phyloP scores from a whole-genome alignment of 2,888 invertebrate species.

The Drosophila ezoana region DNA sequence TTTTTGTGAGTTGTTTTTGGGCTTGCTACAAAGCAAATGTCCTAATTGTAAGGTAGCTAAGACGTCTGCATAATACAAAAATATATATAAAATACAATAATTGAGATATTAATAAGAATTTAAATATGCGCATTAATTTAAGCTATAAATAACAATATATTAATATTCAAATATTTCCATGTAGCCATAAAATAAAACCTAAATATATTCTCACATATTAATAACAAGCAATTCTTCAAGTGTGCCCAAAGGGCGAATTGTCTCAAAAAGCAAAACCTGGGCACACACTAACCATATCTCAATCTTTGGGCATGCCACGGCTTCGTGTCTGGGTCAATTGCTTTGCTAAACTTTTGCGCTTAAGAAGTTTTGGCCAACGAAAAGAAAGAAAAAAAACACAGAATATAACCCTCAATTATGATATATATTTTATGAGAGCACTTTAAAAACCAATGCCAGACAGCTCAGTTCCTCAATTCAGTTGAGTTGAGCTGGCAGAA shows the following conservation, averaged over 20 bases:
- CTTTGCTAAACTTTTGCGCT: conserved; percentile 47
- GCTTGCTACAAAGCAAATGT: neutral
- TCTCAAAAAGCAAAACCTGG: conserved; percentile 28
- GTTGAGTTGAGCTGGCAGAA: conserved; percentile 15
- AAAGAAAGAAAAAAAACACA: conserved; percentile 19
- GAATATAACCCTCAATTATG: conserved; percentile 74
- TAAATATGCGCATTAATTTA: neutral
- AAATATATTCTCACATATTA: conserved; percentile 36
- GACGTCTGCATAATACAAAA: neutral
- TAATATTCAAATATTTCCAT: conserved; percentile 7
- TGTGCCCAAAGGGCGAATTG: conserved; percentile 28
- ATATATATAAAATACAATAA: neutral
- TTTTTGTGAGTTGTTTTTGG: neutral
- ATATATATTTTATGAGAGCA: conserved; percentile 78
- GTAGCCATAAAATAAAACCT: conserved; percentile 15
- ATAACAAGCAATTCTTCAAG: conserved; percentile 29
- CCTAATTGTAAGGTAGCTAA: neutral
- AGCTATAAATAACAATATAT: conserved; percentile 7
- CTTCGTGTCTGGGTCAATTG: conserved; percentile 56
- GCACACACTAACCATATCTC: conserved; percentile 61
- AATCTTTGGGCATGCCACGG: conserved; percentile 55
- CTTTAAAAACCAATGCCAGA: conserved; percentile 59
- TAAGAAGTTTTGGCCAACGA: conserved; percentile 38
- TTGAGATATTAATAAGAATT: neutral
- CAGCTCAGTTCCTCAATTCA: conserved; percentile 38